Conservation (phyloP, 2,797 vertebrate genomes). For the Setipinna tenuifilis region DNA sequence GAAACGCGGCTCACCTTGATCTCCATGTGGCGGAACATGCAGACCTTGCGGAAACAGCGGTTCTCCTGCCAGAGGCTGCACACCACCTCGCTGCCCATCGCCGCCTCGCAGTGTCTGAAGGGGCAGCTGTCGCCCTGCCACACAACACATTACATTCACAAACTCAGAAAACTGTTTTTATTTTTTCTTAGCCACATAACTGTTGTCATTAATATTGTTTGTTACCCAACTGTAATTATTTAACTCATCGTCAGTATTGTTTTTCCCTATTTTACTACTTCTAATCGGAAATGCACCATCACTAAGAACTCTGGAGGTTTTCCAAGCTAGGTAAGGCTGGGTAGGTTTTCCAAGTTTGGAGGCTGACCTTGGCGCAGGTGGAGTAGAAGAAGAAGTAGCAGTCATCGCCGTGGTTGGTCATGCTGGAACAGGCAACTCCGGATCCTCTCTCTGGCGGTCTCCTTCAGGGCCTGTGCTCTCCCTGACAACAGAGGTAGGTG, state of each 20-base stretch:
- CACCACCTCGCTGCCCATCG: constrained; percentile 88
- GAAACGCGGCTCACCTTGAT: constrained; percentile 81
- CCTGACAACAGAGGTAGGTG: constrained; percentile 52
- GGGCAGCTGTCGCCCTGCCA: constrained; percentile 88
- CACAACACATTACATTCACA: neutral
- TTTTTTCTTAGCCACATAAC: neutral
- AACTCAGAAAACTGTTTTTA: neutral
- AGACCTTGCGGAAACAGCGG: constrained; percentile 86
- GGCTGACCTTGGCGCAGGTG: constrained; percentile 87
- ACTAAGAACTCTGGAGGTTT: neutral
- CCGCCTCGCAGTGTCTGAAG: constrained; percentile 93
- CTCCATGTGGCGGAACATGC: constrained; percentile 96
- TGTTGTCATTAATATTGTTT: too few relatives aligned
- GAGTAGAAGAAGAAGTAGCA: constrained; percentile 99
- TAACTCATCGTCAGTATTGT: too few relatives aligned
- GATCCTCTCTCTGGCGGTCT: constrained; percentile 5
- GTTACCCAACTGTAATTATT: too few relatives aligned
- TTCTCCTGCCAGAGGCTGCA: constrained; percentile 93
- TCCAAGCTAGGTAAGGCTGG: neutral
- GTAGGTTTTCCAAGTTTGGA: neutral
- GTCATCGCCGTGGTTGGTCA: constrained; percentile 92
- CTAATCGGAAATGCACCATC: neutral
- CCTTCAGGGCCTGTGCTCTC: constrained; percentile 55
- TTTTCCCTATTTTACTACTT: too few relatives aligned
- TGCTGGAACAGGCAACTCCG: constrained; percentile 62